These are phyloP conservation scores for Anoplophora glabripennis DNA, from an alignment of 1,140 invertebrate genomes.

Conservation along the genomic window DNA sequence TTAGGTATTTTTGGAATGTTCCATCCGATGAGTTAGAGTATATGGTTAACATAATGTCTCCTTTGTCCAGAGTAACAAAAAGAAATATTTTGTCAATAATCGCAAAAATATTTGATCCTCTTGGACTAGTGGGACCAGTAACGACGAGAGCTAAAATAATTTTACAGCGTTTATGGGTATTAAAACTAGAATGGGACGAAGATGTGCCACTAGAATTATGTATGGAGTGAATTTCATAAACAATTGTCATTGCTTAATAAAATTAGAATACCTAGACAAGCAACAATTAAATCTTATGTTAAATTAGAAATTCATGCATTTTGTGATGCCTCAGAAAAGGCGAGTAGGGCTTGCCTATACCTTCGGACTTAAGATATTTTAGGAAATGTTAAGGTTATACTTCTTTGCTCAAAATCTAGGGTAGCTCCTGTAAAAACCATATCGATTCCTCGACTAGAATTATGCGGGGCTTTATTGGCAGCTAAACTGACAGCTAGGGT, in stretches of 20 bases:
- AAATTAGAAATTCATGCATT: slow-evolving; percentile 23
- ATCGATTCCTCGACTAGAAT: slow-evolving; percentile 9
- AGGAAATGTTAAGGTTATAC: not conserved
- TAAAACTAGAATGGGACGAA: too few relatives aligned
- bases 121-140: slow-evolving; percentile 45
- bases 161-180: slow-evolving; percentile 41
- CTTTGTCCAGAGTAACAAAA: not conserved
- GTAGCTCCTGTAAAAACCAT: slow-evolving; percentile 17
- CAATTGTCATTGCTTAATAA: too few relatives aligned
- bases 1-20: too few relatives aligned
- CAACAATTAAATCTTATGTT: not conserved
- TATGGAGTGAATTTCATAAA: too few relatives aligned
- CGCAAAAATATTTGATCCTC: slow-evolving; percentile 48
- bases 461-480: slow-evolving; percentile 15
- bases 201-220: too few relatives aligned
- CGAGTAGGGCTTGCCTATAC: slow-evolving; percentile 18
- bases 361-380: not conserved
- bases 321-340: slow-evolving; percentile 7
- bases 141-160: slow-evolving; percentile 46
- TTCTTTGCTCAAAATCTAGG: slow-evolving; percentile 9
- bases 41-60: too few relatives aligned
- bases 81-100: slow-evolving; percentile 15
- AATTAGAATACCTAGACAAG: too few relatives aligned
- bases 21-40: too few relatives aligned
- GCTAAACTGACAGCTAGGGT: slow-evolving; percentile 30